These are phyloP conservation scores for Platynereis dumerilii DNA, from an alignment of 2,888 invertebrate genomes.

Conservation along the genomic window DNA sequence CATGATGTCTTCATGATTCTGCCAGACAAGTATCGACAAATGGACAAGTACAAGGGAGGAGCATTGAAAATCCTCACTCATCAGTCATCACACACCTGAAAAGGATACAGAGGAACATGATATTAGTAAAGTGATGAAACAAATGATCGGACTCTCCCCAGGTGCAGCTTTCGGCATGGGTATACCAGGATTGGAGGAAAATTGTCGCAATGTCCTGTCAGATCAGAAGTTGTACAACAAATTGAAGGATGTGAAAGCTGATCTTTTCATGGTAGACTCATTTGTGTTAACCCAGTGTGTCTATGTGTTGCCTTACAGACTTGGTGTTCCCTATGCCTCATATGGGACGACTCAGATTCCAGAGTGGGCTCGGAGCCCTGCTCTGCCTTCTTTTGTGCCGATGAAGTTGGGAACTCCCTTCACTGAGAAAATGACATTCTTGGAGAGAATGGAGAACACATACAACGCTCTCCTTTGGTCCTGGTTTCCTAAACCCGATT, in stretches of 20 bases:
- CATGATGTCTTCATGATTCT: constrained; percentile 8
- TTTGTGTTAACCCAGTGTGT: not conserved
- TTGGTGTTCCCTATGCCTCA: not conserved
- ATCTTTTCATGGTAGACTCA: constrained; percentile 4
- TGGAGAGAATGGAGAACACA: not conserved
- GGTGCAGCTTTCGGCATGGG: not conserved
- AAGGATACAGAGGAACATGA: not conserved
- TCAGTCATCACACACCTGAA: too few species aligned
- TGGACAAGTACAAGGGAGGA: not conserved
- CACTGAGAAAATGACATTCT: constrained; percentile 13
- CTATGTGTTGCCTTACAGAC: constrained; percentile 2
- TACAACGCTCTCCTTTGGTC: not conserved
- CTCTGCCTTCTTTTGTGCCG: not conserved
- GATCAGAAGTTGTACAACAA: not conserved
- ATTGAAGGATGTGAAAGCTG: constrained; percentile 12
- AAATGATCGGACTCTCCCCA: not conserved
- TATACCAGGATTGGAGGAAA: not conserved
- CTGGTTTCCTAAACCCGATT: not conserved
- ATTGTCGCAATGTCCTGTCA: not conserved
- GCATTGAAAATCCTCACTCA: too few species aligned
- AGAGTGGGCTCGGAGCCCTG: not conserved
- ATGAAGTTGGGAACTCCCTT: not conserved
- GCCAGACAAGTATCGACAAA: not conserved
- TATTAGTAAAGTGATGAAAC: not conserved
- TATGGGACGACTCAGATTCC: not conserved